Percentiles rank a stretch among this genome's conserved stretches.
Evolutionary conservation across 2,888 invertebrate species (phyloP).

Genomic region (Clusia tigrina): DNA sequence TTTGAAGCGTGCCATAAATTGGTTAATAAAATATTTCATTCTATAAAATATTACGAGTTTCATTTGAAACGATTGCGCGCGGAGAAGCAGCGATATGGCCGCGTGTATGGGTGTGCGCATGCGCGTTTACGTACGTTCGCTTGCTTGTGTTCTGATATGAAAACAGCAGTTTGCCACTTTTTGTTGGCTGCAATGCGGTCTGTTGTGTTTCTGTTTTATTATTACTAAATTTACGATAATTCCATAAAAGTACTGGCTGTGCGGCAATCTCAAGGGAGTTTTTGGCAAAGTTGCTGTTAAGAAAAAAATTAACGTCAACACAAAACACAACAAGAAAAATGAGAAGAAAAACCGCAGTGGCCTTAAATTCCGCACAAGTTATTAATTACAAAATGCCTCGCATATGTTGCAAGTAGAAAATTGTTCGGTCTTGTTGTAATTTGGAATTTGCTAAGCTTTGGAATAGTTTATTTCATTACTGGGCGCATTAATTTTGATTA

Average conservation of each 20-base stretch:
- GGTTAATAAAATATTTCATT: slow-evolving; percentile 58
- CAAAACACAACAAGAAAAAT: slow-evolving; percentile 5
- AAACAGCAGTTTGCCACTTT: neutral
- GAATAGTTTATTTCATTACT: too few species aligned
- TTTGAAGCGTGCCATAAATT: slow-evolving; percentile 62
- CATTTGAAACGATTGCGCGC: slow-evolving; percentile 21
- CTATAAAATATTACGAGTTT: slow-evolving; percentile 40
- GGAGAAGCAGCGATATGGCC: neutral
- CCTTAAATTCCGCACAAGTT: slow-evolving; percentile 18
- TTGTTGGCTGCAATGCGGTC: neutral
- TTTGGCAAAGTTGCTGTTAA: slow-evolving; percentile 10
- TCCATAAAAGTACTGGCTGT: slow-evolving; percentile 17
- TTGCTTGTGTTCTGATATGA: slow-evolving; percentile 4
- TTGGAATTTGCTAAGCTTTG: too few species aligned
- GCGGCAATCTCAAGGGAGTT: slow-evolving; percentile 23
- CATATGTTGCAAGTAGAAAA: too few species aligned
- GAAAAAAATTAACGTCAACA: slow-evolving; percentile 2
- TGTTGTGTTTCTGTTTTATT: neutral
- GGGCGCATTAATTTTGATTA: too few species aligned
- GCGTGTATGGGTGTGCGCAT: neutral
- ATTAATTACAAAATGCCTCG: slow-evolving; percentile 22
- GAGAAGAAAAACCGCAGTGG: neutral
- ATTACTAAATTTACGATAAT: slow-evolving; percentile 7
- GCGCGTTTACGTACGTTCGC: too few species aligned
- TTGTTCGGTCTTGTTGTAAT: too few species aligned